Percentiles rank a stretch among this genome's conserved stretches.
These are phyloP conservation scores for Vicugna pacos DNA, from an alignment of 2,113 vertebrate species.

Conservation along the genomic window DNA sequence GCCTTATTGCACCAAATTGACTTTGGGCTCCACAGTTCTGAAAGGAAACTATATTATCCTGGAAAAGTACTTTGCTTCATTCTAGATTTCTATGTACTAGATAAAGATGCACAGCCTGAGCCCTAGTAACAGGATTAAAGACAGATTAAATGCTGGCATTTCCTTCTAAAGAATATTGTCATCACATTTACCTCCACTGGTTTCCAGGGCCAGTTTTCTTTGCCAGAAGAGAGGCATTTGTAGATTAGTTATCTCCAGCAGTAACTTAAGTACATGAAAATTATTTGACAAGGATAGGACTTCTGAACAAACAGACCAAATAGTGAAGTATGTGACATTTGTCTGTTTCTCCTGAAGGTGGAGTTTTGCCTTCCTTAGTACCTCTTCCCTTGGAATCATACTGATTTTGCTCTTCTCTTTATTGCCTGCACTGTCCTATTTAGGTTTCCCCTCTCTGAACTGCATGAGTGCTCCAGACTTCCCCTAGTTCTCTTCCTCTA, in stretches of 20 bases:
- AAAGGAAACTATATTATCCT: background rate
- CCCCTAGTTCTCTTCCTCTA: background rate
- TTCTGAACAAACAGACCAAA: background rate
- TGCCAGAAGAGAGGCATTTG: background rate
- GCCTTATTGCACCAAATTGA: background rate
- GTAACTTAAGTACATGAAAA: background rate
- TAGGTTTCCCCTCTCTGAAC: background rate
- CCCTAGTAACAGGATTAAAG: slow-evolving; percentile 81
- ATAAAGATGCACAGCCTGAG: slow-evolving; percentile 79
- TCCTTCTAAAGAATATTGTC: slow-evolving; percentile 80
- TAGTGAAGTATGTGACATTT: background rate
- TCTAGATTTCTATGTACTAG: slow-evolving; percentile 62
- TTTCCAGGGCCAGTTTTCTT: slow-evolving; percentile 43
- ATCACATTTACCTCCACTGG: slow-evolving; percentile 66
- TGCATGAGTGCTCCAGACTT: background rate
- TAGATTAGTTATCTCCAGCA: background rate
- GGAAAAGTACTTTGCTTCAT: slow-evolving; percentile 74
- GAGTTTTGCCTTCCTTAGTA: background rate
- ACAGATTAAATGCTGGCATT: slow-evolving; percentile 77
- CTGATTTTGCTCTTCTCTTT: background rate
- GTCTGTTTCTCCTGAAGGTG: background rate
- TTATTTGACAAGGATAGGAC: background rate
- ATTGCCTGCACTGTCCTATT: background rate
- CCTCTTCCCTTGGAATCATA: background rate
- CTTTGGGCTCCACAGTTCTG: background rate